Evolutionary conservation across 23 tunicate species (phyloP).

Genomic region (Clavelina lepadiformis): DNA sequence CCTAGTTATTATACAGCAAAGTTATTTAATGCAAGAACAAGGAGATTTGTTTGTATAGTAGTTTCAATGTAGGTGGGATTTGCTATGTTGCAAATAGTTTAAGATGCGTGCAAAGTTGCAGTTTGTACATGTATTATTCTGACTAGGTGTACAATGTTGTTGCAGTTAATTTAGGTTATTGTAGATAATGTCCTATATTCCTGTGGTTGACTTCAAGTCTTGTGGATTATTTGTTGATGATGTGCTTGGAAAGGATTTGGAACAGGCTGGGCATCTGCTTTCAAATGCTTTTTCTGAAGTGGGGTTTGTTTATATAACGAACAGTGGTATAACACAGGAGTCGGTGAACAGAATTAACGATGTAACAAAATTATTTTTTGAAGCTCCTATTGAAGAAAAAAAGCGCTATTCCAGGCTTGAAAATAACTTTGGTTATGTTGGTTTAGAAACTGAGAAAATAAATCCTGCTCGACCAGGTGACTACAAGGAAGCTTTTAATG

Average conservation of each 20-base stretch:
- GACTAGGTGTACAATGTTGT: too few relatives aligned
- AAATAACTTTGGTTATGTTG: constrained; percentile 35
- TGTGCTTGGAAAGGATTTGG: neutral
- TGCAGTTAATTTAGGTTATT: too few relatives aligned
- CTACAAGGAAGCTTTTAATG: constrained; percentile 56
- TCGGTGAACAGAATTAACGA: constrained; percentile 15
- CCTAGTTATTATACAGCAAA: too few relatives aligned
- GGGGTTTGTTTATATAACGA: constrained; percentile 36
- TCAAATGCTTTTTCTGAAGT: constrained; percentile 5
- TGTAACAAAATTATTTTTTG: constrained; percentile 19
- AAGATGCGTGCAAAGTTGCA: too few relatives aligned
- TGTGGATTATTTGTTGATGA: neutral
- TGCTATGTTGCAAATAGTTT: too few relatives aligned
- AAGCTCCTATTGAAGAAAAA: constrained; percentile 17
- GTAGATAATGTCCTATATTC: constrained; percentile 8
- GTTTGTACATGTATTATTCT: too few relatives aligned
- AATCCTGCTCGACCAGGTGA: constrained; percentile 45
- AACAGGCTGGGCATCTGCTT: neutral
- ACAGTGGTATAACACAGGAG: constrained; percentile 12
- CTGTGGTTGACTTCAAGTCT: constrained; percentile 10
- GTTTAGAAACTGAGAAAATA: constrained; percentile 8
- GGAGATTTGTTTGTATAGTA: too few relatives aligned
- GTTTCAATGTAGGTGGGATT: too few relatives aligned
- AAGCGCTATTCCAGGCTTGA: constrained; percentile 7
- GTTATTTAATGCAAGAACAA: too few relatives aligned